These are phyloP conservation scores for Aurelia coerulea DNA, from an alignment of 30 jellyfish, hydroid and myxozoan genomes.

Conservation along the genomic window DNA sequence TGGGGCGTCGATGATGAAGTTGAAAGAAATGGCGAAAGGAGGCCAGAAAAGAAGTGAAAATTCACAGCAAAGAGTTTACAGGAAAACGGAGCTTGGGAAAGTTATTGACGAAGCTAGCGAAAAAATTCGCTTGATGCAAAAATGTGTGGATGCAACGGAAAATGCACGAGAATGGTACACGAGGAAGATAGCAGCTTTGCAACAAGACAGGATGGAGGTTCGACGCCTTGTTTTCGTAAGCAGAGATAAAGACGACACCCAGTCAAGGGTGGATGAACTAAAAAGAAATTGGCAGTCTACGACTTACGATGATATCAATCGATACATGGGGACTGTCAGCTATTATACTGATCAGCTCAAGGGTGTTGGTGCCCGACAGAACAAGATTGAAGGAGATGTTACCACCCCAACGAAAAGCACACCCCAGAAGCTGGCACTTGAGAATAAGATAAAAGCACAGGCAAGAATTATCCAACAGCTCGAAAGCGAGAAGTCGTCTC, in stretches of 20 bases:
- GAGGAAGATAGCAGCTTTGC: slow-evolving; percentile 29
- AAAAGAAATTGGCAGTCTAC: slow-evolving; percentile 7
- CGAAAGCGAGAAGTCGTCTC: slow-evolving; percentile 42
- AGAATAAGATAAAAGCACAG: slow-evolving; percentile 47
- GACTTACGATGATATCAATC: slow-evolving; percentile 35
- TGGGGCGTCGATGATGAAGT: not conserved
- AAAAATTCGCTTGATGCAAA: slow-evolving; percentile 54
- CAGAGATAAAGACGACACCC: slow-evolving; percentile 24
- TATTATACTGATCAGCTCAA: slow-evolving; percentile 33
- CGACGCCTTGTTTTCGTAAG: slow-evolving; percentile 57
- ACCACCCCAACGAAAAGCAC: slow-evolving; percentile 19
- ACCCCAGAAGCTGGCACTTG: slow-evolving; percentile 17
- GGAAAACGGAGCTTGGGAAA: slow-evolving; percentile 37
- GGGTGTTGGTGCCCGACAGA: not conserved
- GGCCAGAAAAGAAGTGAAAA: not conserved
- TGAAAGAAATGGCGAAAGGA: not conserved
- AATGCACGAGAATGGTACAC: slow-evolving; percentile 51
- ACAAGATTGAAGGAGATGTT: not conserved
- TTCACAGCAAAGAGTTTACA: slow-evolving; percentile 16
- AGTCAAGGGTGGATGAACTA: slow-evolving; percentile 19
- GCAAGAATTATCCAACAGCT: slow-evolving; percentile 46
- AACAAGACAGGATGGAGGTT: slow-evolving; percentile 65
- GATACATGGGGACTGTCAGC: slow-evolving; percentile 19
- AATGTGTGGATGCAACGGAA: slow-evolving; percentile 52
- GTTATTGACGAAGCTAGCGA: slow-evolving; percentile 45